Evolutionary conservation across 2,797 vertebrate genomes (phyloP), one percentile per base, ranked within the genome.

Genomic region (Buphagus erythrorhynchus): DNA sequence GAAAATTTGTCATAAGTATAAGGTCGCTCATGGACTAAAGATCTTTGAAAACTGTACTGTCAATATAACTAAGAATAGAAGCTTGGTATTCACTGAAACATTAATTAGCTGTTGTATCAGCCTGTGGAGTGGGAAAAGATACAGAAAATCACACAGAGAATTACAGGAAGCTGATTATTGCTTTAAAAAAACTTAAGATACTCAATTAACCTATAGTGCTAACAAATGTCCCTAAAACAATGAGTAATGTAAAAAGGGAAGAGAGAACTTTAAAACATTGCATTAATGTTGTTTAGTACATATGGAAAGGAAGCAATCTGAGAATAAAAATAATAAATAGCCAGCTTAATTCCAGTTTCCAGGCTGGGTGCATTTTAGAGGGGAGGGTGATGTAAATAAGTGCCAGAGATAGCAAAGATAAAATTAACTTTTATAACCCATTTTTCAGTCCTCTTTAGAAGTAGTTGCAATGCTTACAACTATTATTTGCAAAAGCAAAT

Each of bases 41-140:
- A 91, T 54, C 72, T 91, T 43, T 80, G 72, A 73, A 80, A 92
- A 76, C 25, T 49, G 38, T 90, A 48, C 68, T 88, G 58, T 78
- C 88, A 62, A 38, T 92, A 88, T 24, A 58, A 28, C 57, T 87
- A 61, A 81, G 85, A 96, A 88, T 79, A 89, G 95, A 93, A 93
- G 35, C 61, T 82, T 95, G 90, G n/a, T 91, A 94, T 86, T 95
- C 71, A 80, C 16, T 13, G 61, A 83, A 88, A 72, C 46, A 13
- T 68, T 90, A 94, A 95, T 95, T 91, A 93, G 63, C 55, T 88
- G 62, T 35, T 8, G 0, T 78, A 77, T 91, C 46, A 75, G 9
- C 71, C 84, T 88, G 54, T 72, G 76, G 28, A 78, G 31, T 46
- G 43, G 66, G 76, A 88, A 86, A 62, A 43, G 94, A 86, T 69